phyloP scores from a whole-genome alignment of 2,113 vertebrate species.

The Hemicordylus capensis region DNA sequence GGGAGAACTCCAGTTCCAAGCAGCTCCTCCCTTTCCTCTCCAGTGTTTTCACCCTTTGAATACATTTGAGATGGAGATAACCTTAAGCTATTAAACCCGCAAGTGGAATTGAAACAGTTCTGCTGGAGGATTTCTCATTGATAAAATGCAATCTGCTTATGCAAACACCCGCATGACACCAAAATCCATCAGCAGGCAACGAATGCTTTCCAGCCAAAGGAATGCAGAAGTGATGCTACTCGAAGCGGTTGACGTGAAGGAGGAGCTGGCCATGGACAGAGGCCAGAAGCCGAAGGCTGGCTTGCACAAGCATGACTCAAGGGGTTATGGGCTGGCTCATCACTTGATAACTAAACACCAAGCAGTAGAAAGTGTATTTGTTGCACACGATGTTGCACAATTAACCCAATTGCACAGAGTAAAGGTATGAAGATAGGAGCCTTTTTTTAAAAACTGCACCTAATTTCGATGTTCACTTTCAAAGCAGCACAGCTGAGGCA shows the following conservation, averaged over 20 bases:
- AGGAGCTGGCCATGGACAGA: not conserved
- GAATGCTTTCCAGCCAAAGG: not conserved
- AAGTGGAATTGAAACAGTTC: slow-evolving; percentile 48
- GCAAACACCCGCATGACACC: slow-evolving; percentile 22
- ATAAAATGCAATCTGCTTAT: slow-evolving; percentile 43
- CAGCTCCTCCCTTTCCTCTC: not conserved
- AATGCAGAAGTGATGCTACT: not conserved
- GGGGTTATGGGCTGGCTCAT: not conserved
- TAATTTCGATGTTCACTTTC: too few relatives aligned
- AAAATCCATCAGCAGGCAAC: not conserved
- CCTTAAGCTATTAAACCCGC: slow-evolving; percentile 25
- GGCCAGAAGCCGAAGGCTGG: not conserved
- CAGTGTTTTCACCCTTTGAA: slow-evolving; percentile 12
- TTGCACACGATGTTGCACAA: not conserved
- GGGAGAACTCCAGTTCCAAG: not conserved
- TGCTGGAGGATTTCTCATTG: slow-evolving; percentile 20
- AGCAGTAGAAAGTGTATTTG: not conserved
- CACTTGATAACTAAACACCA: not conserved
- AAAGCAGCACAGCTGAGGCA: too few relatives aligned
- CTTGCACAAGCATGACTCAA: not conserved
- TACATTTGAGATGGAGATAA: not conserved
- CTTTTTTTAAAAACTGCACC: too few relatives aligned
- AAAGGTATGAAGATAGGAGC: too few relatives aligned
- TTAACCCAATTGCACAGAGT: not conserved
- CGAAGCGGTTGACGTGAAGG: not conserved